A percentile compares a stretch with the other conserved stretches of the same genome.
phyloP scores from a whole-genome alignment of 1,140 invertebrate genomes.

The Zaprionus gabonicus region DNA sequence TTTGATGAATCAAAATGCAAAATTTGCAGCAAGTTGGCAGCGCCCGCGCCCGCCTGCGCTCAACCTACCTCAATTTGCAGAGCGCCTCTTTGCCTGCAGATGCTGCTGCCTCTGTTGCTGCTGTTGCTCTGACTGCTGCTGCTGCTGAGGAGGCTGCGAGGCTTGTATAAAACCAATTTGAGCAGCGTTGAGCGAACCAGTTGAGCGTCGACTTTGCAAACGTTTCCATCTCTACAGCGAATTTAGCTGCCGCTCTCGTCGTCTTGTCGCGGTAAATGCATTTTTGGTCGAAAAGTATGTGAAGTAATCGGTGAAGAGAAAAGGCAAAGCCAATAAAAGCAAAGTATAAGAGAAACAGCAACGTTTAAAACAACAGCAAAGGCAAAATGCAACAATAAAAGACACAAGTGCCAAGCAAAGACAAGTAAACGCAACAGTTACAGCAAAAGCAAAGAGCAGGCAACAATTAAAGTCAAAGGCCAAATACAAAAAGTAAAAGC shows the following conservation, averaged over 20 bases:
- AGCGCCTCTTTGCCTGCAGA: slow-evolving; percentile 9
- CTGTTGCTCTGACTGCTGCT: slow-evolving; percentile 42
- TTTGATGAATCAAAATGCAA: slow-evolving; percentile 19
- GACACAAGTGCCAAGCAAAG: too few species aligned
- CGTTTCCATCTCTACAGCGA: slow-evolving; percentile 53
- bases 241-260: neutral
- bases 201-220: slow-evolving; percentile 78
- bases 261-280: slow-evolving; percentile 51
- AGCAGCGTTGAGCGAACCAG: slow-evolving; percentile 69
- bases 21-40: slow-evolving; percentile 52
- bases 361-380: neutral
- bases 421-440: too few species aligned
- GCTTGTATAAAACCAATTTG: slow-evolving; percentile 81
- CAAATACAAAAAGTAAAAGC: too few species aligned
- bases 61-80: slow-evolving; percentile 71
- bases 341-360: slow-evolving; percentile 17
- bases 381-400: neutral
- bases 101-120: slow-evolving; percentile 31
- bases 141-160: slow-evolving; percentile 21
- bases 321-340: slow-evolving; percentile 3
- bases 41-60: slow-evolving; percentile 27
- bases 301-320: slow-evolving; percentile 3
- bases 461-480: too few species aligned
- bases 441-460: neutral
- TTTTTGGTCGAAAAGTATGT: slow-evolving; percentile 63